phyloP scores from a whole-genome alignment of 2,797 vertebrate species.

The Cephalopachus bancanus region DNA sequence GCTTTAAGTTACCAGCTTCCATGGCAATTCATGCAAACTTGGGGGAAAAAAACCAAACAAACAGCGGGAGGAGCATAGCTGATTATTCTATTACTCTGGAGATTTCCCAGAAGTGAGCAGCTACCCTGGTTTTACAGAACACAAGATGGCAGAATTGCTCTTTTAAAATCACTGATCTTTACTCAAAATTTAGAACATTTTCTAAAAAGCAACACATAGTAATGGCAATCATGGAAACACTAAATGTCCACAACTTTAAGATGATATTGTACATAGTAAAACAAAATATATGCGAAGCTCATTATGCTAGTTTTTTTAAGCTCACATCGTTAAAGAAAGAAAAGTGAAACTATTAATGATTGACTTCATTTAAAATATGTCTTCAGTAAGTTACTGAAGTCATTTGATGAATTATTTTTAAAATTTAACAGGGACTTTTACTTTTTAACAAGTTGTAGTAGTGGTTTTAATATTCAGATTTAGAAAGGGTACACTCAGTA shows the following conservation, averaged over 20 bases:
- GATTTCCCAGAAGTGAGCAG: not conserved
- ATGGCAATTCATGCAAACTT: conserved; percentile 1
- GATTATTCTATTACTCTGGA: conserved; percentile 51
- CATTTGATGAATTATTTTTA: not conserved
- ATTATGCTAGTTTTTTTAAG: not conserved
- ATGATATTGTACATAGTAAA: not conserved
- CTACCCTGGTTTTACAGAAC: not conserved
- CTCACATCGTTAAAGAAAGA: not conserved
- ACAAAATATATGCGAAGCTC: not conserved
- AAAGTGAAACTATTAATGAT: not conserved
- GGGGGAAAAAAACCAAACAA: not conserved
- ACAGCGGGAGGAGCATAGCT: not conserved
- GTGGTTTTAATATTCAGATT: conserved; percentile 48
- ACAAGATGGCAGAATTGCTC: conserved; percentile 70
- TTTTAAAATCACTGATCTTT: conserved; percentile 10
- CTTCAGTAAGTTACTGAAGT: not conserved
- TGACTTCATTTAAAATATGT: not conserved
- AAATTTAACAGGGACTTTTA: not conserved
- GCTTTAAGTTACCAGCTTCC: conserved; percentile 49
- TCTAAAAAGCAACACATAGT: not conserved
- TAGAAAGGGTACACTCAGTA: not conserved
- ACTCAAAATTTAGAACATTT: conserved; percentile 24
- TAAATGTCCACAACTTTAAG: not conserved
- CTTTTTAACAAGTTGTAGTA: not conserved
- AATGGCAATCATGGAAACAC: not conserved